Evolutionary conservation across 2,888 invertebrate species (phyloP).

Genomic region (Eudasyphora cyanicolor): DNA sequence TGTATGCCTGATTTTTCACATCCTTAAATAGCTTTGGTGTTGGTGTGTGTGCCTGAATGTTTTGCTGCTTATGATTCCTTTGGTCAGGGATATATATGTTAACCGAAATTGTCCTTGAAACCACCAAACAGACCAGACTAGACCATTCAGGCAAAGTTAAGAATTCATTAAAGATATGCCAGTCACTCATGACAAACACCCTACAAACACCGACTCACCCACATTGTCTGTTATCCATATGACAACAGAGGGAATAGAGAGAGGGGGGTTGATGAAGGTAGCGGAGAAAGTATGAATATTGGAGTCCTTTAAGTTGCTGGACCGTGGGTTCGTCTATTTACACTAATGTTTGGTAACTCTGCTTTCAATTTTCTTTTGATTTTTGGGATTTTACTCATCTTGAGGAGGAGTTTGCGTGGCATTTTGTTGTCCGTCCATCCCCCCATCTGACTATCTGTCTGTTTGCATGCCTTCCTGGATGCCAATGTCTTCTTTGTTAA

Average conservation of each 20-base stretch:
- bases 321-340: slow-evolving; percentile 19
- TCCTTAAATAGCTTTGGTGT: background rate
- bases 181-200: slow-evolving; percentile 34
- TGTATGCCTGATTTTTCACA: background rate
- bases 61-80: background rate
- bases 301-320: background rate
- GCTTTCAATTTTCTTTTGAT: background rate
- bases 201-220: background rate
- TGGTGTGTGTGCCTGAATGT: background rate
- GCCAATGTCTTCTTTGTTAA: background rate
- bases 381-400: background rate
- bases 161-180: slow-evolving; percentile 30
- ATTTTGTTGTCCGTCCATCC: background rate
- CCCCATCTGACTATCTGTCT: no score
- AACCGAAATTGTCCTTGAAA: slow-evolving; percentile 25
- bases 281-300: background rate
- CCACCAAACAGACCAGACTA: background rate
- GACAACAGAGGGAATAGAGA: background rate
- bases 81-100: background rate
- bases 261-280: background rate
- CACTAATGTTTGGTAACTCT: slow-evolving; percentile 31
- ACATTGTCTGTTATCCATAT: background rate
- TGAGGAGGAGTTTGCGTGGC: background rate
- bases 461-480: background rate
- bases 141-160: background rate